A percentile compares a stretch with the other conserved stretches of the same genome.
Evolutionary conservation across 2,797 vertebrate species (phyloP).

Genomic region (Pyrocephalus nanus): DNA sequence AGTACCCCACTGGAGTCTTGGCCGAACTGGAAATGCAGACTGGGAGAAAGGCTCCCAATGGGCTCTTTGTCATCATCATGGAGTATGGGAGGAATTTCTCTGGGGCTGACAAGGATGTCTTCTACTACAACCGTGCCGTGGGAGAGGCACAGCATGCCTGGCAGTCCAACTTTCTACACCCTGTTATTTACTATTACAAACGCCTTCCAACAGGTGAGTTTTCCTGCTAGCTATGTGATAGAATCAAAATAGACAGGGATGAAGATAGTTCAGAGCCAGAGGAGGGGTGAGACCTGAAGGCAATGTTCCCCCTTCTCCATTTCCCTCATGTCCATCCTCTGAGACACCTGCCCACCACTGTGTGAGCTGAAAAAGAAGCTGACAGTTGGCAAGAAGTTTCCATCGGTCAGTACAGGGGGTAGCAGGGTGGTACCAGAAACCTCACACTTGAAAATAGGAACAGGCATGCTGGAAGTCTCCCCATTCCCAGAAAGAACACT

Average conservation of each 20-base stretch:
- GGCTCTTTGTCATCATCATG: conserved; percentile 88
- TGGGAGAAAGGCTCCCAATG: conserved; percentile 73
- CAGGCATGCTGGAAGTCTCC: background rate
- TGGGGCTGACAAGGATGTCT: conserved; percentile 86
- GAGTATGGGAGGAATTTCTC: conserved; percentile 93
- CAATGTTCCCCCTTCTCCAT: background rate
- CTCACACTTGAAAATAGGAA: background rate
- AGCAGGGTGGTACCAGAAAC: background rate
- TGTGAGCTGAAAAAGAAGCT: background rate
- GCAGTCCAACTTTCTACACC: conserved; percentile 95
- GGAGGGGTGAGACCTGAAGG: background rate
- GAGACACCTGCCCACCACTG: background rate
- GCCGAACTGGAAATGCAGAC: conserved; percentile 82
- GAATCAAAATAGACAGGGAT: background rate
- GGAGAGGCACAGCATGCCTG: conserved; percentile 90
- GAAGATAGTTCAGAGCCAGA: background rate
- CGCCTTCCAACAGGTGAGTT: conserved; percentile 87
- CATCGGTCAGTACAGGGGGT: fast-evolving
- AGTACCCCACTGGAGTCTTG: conserved; percentile 88
- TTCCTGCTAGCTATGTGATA: background rate
- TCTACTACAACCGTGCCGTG: conserved; percentile 86
- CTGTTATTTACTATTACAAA: conserved; percentile 92
- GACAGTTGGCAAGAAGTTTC: background rate
- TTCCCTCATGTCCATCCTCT: background rate
- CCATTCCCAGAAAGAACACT: background rate